Conservation (phyloP, 2,888 invertebrate species). For the Priocnemis perturbator region DNA sequence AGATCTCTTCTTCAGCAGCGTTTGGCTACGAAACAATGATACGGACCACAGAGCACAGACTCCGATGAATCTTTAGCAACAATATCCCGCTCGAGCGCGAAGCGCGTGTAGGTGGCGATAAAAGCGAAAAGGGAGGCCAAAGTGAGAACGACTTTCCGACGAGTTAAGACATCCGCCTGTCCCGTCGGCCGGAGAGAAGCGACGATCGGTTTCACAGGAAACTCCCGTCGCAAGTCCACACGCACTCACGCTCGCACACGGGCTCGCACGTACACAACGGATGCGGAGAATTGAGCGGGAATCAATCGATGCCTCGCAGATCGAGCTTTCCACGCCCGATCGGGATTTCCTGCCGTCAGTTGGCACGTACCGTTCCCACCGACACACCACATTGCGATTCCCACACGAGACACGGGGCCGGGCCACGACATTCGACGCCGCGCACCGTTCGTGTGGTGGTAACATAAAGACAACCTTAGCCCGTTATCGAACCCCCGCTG, state of each 20-base stretch:
- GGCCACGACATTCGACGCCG: constrained; percentile 10
- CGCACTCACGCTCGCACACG: background rate
- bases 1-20: too few species aligned
- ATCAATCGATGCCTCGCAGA: constrained; percentile 26
- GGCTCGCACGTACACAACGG: too few species aligned
- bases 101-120: too few species aligned
- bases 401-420: too few species aligned
- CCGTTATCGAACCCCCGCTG: constrained; percentile 51
- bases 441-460: constrained; percentile 28
- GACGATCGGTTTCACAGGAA: background rate
- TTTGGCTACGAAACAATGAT: too few species aligned
- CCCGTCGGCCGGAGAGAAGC: constrained; percentile 2
- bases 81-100: too few species aligned
- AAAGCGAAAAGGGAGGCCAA: too few species aligned
- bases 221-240: background rate
- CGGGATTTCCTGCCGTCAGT: constrained; percentile 44
- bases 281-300: too few species aligned
- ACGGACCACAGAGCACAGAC: too few species aligned
- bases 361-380: constrained; percentile 36
- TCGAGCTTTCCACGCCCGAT: constrained; percentile 41
- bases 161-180: background rate
- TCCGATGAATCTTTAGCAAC: too few species aligned
- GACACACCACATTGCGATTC: too few species aligned
- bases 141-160: too few species aligned
- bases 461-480: constrained; percentile 54